Evolutionary conservation across 2,888 invertebrate genomes (phyloP), one percentile per base, ranked within the genome.

Genomic region (Gari tellinella): DNA sequence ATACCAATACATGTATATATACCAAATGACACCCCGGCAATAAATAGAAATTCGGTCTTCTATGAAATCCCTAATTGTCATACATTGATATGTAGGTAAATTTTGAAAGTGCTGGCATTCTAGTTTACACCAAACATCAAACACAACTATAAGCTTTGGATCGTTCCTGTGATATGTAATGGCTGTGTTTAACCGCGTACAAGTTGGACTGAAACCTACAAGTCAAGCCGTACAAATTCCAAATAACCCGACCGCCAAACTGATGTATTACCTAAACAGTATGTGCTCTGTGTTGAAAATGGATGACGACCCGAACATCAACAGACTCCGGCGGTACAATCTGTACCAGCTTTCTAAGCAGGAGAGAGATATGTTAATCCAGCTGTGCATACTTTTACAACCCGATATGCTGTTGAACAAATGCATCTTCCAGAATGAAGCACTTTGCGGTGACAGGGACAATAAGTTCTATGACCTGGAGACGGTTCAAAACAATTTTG

Each of bases 191-290:
- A 58, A 55, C 23, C 49, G 63, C 3, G 48, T 46, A 73, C 26
- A 51, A 64, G 38, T 72, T 19, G 72, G 72, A 0, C 21, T 72
- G 14, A 41, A 40, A 15, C 62, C 66, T 31, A 52, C 63, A 10
- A 66, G 72, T n/a, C 12, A 15, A 2, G 31, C 38, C 14, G 73
- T 70, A 3, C 55, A 48, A 10, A 40, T 79, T 1, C 66, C 79
- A 0, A 38, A 61, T 17, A 45, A 74, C 51, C 74, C 74, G 8
- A 68, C 57, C 12, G 79, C 79, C 1, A 61, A 56, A 15, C 57
- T 74, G 49, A 74, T 79, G 79, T 79, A 68, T 26, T 79, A 79
- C 25, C 46, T 79, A 14, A 63, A 72, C 23, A 68, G 74, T 41
- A 68, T 79, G 37, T 74, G 72, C 48, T 12, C 31, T 17, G 66